Evolutionary conservation across 1,140 invertebrate genomes (phyloP).

Genomic region (Drosophila athabasca): DNA sequence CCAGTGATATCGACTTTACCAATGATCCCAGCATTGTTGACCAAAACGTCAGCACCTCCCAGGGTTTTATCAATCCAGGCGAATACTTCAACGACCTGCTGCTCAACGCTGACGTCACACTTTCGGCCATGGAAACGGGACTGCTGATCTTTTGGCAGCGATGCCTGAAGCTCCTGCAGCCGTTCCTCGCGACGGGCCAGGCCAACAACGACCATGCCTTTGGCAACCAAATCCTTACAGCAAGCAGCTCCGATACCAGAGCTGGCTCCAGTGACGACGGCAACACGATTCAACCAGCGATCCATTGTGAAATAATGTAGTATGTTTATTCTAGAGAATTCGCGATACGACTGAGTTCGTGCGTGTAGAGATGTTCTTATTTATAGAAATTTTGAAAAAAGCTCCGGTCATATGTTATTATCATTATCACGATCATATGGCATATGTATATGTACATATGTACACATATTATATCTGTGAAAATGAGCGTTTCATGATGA

Average conservation of each 20-base stretch:
- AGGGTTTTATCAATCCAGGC: conserved; percentile 86
- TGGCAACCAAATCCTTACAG: conserved; percentile 82
- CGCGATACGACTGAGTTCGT: background rate
- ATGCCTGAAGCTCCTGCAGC: conserved; percentile 84
- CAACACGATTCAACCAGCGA: conserved; percentile 72
- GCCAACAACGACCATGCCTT: conserved; percentile 87
- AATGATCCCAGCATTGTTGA: conserved; percentile 88
- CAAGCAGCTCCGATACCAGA: conserved; percentile 85
- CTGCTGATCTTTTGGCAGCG: conserved; percentile 35
- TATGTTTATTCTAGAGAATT: background rate
- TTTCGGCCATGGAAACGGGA: conserved; percentile 45
- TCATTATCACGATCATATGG: too few relatives aligned
- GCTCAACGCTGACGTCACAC: conserved; percentile 87
- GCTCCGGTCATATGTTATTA: too few relatives aligned
- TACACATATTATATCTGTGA: too few relatives aligned
- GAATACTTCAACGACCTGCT: conserved; percentile 87
- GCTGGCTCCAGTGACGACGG: conserved; percentile 82
- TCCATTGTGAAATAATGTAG: conserved; percentile 16
- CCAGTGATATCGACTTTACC: conserved; percentile 83
- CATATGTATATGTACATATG: too few relatives aligned
- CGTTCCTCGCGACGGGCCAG: conserved; percentile 86
- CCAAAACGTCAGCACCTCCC: conserved; percentile 87
- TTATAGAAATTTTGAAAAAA: too few relatives aligned
- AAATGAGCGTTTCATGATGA: too few relatives aligned
- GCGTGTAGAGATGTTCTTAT: too few relatives aligned